Evolutionary conservation across 2,113 vertebrate genomes (phyloP).

Genomic region (Albula goreensis): DNA sequence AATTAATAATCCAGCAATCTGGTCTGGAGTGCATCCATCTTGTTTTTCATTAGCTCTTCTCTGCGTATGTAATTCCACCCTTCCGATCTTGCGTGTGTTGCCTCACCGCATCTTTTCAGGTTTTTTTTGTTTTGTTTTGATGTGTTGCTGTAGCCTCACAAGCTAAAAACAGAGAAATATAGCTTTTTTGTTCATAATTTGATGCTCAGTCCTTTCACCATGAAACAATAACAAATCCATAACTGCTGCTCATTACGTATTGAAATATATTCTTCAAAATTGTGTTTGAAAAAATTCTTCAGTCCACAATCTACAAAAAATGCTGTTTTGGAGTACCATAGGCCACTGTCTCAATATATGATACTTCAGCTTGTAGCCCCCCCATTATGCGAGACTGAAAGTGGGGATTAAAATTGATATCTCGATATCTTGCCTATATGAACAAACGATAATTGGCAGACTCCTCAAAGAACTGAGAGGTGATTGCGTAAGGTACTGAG

Average conservation of each 20-base stretch:
- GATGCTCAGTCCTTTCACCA: background rate
- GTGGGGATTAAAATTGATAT: constrained; percentile 72
- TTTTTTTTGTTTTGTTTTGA: background rate
- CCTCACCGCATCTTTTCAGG: background rate
- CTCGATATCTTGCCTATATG: constrained; percentile 65
- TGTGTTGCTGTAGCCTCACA: background rate
- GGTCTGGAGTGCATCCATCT: constrained; percentile 68
- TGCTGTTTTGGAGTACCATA: background rate
- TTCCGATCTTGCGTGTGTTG: constrained; percentile 1
- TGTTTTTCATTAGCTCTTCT: constrained; percentile 75
- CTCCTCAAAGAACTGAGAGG: constrained; percentile 60
- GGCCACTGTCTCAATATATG: constrained; percentile 33
- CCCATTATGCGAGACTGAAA: constrained; percentile 66
- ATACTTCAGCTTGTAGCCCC: constrained; percentile 61
- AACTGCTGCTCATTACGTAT: background rate
- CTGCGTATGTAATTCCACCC: constrained; percentile 33
- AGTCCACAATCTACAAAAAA: too few species aligned
- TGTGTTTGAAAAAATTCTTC: too few species aligned
- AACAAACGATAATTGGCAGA: constrained; percentile 66
- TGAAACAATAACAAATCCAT: background rate
- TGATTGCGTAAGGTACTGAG: constrained; percentile 43
- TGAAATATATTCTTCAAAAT: too few species aligned
- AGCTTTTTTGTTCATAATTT: background rate
- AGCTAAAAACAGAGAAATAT: background rate
- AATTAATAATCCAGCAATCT: constrained; percentile 81